Conservation (phyloP, 2,797 vertebrate species). For the Allobates femoralis region DNA sequence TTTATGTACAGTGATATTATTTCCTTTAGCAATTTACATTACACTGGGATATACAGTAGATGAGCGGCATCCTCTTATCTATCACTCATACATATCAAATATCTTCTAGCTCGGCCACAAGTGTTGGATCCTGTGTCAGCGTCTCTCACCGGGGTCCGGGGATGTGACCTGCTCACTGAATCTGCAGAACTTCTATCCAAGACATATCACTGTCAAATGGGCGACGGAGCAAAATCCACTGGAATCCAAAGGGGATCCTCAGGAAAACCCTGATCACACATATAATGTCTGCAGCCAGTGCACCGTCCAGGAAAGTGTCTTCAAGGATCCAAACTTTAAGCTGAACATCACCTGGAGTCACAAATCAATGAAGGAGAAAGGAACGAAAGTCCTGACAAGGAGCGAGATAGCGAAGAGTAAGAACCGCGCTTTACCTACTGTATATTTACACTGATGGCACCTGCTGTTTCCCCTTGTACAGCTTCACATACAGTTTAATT, state of each 20-base stretch:
- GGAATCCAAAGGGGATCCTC: background rate
- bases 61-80: no score
- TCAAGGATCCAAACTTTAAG: constrained; percentile 2
- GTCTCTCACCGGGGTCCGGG: background rate
- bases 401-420: constrained; percentile 19
- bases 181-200: constrained; percentile 22
- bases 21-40: no score
- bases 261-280: background rate
- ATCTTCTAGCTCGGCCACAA: constrained; percentile 12
- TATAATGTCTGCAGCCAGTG: constrained; percentile 26
- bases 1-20: no score
- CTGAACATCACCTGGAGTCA: constrained; percentile 23
- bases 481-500: no score
- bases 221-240: background rate
- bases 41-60: no score
- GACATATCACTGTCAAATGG: constrained; percentile 6
- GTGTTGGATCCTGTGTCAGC: background rate
- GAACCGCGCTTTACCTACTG: background rate
- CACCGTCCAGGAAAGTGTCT: background rate
- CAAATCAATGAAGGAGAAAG: constrained; percentile 15
- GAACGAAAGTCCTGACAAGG: background rate
- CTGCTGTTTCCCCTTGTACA: no score
- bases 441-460: background rate
- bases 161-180: constrained; percentile 15
- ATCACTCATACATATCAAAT: no score